Evolutionary conservation across 2,113 vertebrate genomes (phyloP), one percentile per base, ranked within the genome.

Genomic region (Ciconia maguari): DNA sequence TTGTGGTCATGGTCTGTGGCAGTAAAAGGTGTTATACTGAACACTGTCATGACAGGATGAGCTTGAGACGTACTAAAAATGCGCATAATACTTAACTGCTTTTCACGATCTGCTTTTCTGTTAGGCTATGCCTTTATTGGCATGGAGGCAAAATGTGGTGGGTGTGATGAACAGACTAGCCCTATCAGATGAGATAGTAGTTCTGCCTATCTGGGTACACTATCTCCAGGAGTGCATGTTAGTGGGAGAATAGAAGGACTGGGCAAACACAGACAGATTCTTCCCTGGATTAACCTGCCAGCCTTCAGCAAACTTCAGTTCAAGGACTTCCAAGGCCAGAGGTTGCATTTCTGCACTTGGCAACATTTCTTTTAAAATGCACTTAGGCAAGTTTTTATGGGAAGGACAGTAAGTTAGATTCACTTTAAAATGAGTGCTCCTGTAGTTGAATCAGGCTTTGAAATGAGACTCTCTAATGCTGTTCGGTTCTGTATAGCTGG

Each of bases 261-360:
- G 78, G 81, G 41, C 87, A 95, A 96, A 95, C 82, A 82, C 34
- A 92, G 42, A 17, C 1, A 1, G 22, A 91, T 95, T 95, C 54
- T 88, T 55, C 54, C 70, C 44, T 30, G 70, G 75, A 94, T 95
- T 95, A 94, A 91, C 62, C 51, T 86, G 78, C 70, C 81, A 91
- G 61, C 82, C 84, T 95, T 96, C 84, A 80, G 90, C 85, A 95
- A 94, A 96, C 93, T 95, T 93, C 12, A 70, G 65, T 93, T 95
- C 85, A 87, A 86, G 82, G 90, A 65, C 84, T 96, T 95, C 34
- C 36, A 69, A 61, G 62, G 54, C 36, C 70, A 95, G 81, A 96
- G 87, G 65, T 82, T 89, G 41, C 22, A 19, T 87, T 90, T 94
- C 66, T 96, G 84, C 70, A 29, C 84, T 90, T 94, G 87, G 78